Conservation (phyloP, 2,113 vertebrate species). For the Cairina moschata region DNA sequence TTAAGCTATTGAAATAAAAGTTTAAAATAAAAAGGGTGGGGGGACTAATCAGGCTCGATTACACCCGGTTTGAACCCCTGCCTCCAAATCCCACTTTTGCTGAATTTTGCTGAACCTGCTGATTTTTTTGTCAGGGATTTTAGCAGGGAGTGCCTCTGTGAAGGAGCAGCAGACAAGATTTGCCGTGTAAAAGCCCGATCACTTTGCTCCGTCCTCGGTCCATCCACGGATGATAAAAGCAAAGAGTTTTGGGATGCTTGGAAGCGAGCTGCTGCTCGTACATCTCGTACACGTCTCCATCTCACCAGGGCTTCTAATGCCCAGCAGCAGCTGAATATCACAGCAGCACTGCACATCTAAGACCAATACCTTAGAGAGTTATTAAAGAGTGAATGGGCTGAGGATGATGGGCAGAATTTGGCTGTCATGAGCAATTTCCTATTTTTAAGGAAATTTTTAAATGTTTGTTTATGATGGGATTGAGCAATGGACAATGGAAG, state of each 20-base stretch:
- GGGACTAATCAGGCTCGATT: no score
- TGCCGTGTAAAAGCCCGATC: not conserved
- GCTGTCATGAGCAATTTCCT: not conserved
- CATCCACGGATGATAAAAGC: accelerated
- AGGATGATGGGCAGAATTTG: not conserved
- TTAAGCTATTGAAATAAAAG: not conserved
- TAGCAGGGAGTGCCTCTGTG: accelerated
- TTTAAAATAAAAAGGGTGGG: not conserved
- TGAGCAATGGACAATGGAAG: not conserved
- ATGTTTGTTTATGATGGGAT: not conserved
- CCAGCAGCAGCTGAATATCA: not conserved
- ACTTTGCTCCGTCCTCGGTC: not conserved
- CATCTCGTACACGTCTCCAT: not conserved
- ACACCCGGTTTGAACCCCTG: not conserved
- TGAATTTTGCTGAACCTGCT: not conserved
- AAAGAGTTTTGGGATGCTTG: not conserved
- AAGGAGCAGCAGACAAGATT: not conserved
- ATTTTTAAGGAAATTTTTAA: not conserved
- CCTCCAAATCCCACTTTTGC: not conserved
- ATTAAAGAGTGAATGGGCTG: not conserved
- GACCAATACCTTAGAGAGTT: not conserved
- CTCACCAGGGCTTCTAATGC: not conserved
- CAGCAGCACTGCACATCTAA: accelerated
- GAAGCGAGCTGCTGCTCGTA: not conserved
- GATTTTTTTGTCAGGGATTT: not conserved